A percentile compares a stretch with the other conserved stretches of the same genome.
Conservation (phyloP, 2,113 vertebrate species). For the Ageneiosus marmoratus region DNA sequence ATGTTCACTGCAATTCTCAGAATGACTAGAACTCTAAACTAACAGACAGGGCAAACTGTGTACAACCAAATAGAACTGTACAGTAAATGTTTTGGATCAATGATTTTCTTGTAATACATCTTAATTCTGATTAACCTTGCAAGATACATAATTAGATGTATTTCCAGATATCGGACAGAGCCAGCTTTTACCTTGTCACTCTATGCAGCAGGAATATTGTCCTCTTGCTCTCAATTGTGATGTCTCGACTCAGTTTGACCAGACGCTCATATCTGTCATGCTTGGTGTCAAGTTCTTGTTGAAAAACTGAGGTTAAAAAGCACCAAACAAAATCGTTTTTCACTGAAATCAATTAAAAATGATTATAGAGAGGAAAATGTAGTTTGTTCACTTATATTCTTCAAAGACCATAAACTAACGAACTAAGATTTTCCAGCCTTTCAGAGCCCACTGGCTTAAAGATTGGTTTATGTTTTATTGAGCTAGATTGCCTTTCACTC, state of each 20-base stretch:
- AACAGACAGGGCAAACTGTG: background rate
- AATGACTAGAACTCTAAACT: background rate
- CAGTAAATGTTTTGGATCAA: background rate
- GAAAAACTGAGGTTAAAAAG: conserved; percentile 77
- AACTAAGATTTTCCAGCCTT: background rate
- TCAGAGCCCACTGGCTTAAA: background rate
- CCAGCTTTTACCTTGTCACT: conserved; percentile 82
- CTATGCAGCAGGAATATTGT: conserved; percentile 94
- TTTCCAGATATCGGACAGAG: background rate
- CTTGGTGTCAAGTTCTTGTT: conserved; percentile 90
- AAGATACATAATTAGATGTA: background rate
- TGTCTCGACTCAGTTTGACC: conserved; percentile 92
- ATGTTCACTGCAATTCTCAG: background rate
- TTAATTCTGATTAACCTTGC: background rate
- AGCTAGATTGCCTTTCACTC: background rate
- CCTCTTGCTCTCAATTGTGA: conserved; percentile 97
- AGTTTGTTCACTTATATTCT: background rate
- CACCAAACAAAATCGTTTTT: background rate
- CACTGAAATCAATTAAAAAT: background rate
- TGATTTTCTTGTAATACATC: background rate
- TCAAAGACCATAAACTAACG: background rate
- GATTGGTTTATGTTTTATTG: background rate
- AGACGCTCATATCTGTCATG: conserved; percentile 95
- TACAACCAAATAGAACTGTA: background rate
- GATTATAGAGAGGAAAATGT: background rate